phyloP scores from a whole-genome alignment of 53 echinoderm and acorn worm species.

The Zoroaster sp. region DNA sequence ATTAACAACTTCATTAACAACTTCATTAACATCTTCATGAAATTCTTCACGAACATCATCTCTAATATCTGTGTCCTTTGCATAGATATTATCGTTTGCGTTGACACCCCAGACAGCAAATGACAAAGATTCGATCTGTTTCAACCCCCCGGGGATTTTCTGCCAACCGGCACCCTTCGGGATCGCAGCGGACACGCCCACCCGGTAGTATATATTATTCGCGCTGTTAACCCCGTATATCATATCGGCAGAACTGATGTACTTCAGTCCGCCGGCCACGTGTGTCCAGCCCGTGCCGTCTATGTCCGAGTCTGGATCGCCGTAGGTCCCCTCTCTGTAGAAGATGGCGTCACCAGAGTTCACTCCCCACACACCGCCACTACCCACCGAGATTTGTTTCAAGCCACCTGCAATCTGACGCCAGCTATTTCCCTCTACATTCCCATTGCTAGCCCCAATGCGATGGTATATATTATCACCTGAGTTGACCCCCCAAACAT shows the following conservation, averaged over 20 bases:
- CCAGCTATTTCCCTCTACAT: neutral
- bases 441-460: neutral
- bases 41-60: no score
- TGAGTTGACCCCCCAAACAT: slow-evolving; percentile 1
- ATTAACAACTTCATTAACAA: no score
- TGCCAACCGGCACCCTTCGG: neutral
- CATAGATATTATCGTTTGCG: neutral
- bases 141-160: neutral
- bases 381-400: slow-evolving; percentile 11
- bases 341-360: neutral
- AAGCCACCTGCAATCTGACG: neutral
- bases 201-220: neutral
- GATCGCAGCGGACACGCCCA: neutral
- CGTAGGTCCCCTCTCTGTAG: neutral
- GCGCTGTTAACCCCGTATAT: neutral
- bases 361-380: neutral
- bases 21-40: no score
- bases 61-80: neutral
- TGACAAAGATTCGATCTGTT: slow-evolving; percentile 4
- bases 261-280: neutral
- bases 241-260: neutral
- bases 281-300: neutral
- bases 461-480: neutral
- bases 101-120: neutral
- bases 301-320: neutral